Conservation (phyloP, 2,888 invertebrate species). For the Trichacis sp. region DNA sequence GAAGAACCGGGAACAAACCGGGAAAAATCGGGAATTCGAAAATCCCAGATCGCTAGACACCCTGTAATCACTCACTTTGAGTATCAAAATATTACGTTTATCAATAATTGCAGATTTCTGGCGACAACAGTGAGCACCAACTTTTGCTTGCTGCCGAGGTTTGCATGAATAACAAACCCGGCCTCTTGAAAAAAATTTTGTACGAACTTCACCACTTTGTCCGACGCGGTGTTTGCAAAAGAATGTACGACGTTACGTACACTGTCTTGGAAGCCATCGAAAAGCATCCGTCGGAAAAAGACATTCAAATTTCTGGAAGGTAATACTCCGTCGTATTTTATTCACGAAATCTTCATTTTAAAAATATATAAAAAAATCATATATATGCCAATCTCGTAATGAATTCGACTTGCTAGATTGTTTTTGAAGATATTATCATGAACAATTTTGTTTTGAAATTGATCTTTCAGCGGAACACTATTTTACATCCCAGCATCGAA, state of each 20-base stretch:
- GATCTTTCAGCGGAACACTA: constrained; percentile 81
- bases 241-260: constrained; percentile 80
- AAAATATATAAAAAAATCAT: no score
- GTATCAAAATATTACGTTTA: no score
- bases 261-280: constrained; percentile 93
- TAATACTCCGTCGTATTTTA: no score
- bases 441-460: no score
- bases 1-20: no score
- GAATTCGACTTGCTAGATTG: no score
- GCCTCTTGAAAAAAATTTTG: constrained; percentile 84
- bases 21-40: no score
- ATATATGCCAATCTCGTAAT: background rate
- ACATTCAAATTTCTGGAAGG: constrained; percentile 94
- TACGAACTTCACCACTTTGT: constrained; percentile 92
- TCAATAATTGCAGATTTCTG: constrained; percentile 85
- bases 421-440: no score
- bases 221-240: constrained; percentile 83
- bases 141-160: constrained; percentile 86
- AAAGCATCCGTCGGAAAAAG: constrained; percentile 85
- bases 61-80: no score
- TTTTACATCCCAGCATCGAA: constrained; percentile 95
- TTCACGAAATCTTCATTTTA: no score
- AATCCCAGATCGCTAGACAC: no score
- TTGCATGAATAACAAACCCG: constrained; percentile 84
- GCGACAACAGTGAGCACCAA: constrained; percentile 92